Percentiles rank a stretch among this genome's conserved stretches.
Evolutionary conservation across 2,113 vertebrate genomes (phyloP).

Genomic region (Alouatta palliata): DNA sequence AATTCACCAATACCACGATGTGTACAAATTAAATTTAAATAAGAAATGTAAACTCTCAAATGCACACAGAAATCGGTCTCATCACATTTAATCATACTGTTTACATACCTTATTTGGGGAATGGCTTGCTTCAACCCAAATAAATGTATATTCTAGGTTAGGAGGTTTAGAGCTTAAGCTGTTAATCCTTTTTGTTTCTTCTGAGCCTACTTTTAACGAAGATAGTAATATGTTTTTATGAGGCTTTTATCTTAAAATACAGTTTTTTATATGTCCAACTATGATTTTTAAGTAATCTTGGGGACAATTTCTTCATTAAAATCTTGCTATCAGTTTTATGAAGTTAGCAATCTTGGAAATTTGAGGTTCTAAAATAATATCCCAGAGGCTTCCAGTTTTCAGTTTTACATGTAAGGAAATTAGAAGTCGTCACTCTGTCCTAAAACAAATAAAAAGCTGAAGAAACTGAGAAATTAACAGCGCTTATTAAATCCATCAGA

Average conservation of each 20-base stretch:
- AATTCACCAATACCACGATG: background rate
- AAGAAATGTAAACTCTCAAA: slow-evolving; percentile 13
- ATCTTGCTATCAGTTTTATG: background rate
- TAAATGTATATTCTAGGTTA: background rate
- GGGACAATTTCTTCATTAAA: slow-evolving; percentile 2
- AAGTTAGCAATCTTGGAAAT: background rate
- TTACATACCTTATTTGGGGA: background rate
- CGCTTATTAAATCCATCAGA: background rate
- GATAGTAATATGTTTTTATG: background rate
- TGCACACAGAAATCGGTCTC: background rate
- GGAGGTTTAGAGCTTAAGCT: background rate
- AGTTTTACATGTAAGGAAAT: background rate
- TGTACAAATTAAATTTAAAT: background rate
- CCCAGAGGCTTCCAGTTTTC: background rate
- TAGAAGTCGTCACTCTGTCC: background rate
- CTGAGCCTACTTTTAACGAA: background rate
- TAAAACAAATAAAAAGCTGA: slow-evolving; percentile 15
- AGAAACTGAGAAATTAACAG: background rate
- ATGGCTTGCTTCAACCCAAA: background rate
- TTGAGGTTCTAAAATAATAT: background rate
- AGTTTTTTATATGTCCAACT: background rate
- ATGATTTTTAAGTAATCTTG: slow-evolving; percentile 18
- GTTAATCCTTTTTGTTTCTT: slow-evolving; percentile 2
- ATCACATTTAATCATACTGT: background rate
- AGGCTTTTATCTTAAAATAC: background rate